A percentile compares a stretch with the other conserved stretches of the same genome.
Evolutionary conservation across 1,140 invertebrate genomes (phyloP).

Genomic region (Nephila pilipes): DNA sequence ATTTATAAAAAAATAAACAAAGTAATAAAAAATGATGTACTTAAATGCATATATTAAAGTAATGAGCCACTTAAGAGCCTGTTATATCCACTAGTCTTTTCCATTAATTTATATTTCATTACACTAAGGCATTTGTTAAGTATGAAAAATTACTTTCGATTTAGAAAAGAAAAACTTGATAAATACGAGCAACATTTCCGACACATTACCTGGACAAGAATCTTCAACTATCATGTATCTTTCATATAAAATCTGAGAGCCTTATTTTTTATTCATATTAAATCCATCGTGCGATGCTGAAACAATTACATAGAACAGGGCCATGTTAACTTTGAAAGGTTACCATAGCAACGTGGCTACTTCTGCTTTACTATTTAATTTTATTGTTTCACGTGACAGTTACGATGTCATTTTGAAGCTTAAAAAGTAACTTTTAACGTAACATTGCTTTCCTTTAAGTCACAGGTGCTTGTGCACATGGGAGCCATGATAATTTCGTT

Average conservation of each 20-base stretch:
- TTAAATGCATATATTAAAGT: too few species aligned
- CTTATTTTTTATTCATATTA: constrained; percentile 9
- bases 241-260: background rate
- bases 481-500: background rate
- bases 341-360: constrained; percentile 1
- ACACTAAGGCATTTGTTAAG: too few species aligned
- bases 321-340: background rate
- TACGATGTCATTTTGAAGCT: constrained; percentile 46
- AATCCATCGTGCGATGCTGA: background rate
- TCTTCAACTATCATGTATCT: background rate
- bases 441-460: background rate
- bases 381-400: constrained; percentile 39
- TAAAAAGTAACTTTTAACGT: constrained; percentile 18
- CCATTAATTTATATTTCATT: too few species aligned
- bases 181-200: background rate
- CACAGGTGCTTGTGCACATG: background rate
- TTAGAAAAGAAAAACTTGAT: too few species aligned
- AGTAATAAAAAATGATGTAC: too few species aligned
- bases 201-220: background rate
- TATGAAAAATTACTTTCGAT: too few species aligned
- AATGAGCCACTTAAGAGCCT: too few species aligned
- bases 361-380: constrained; percentile 43
- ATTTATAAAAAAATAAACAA: too few species aligned
- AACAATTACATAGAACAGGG: constrained; percentile 37
- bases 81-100: too few species aligned